A percentile compares a stretch with the other conserved stretches of the same genome.
Conservation (phyloP, 2,797 vertebrate species). For the Cottoperca gobio region DNA sequence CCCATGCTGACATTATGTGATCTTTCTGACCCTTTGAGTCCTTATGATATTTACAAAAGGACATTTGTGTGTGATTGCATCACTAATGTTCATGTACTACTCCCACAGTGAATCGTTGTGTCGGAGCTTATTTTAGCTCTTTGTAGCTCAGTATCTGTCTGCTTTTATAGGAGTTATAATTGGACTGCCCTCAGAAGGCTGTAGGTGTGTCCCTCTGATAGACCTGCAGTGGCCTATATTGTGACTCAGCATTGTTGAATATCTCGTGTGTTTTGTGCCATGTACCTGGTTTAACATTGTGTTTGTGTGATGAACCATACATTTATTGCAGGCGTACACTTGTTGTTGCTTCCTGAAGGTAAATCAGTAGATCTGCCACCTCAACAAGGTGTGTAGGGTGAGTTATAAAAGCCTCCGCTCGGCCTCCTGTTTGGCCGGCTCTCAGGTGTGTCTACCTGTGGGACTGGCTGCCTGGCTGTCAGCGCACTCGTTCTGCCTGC, state of each 20-base stretch:
- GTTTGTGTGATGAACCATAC: background rate
- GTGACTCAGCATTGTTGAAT: background rate
- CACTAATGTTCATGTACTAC: background rate
- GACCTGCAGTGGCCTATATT: background rate
- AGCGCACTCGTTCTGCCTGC: conserved; percentile 41
- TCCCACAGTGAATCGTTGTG: conserved; percentile 8
- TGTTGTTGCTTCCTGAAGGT: background rate
- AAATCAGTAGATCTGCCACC: background rate
- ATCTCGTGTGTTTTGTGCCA: background rate
- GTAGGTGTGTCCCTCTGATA: conserved; percentile 12
- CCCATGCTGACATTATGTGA: background rate
- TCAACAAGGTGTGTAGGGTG: background rate
- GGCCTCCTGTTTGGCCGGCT: conserved; percentile 53
- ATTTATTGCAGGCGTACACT: background rate
- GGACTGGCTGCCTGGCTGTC: conserved; percentile 51
- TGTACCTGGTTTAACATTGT: background rate
- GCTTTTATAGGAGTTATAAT: background rate
- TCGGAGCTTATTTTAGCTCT: background rate
- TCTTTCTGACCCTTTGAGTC: background rate
- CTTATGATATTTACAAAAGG: background rate
- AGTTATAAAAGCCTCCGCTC: background rate
- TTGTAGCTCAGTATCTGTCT: conserved; percentile 15
- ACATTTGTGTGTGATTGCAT: background rate
- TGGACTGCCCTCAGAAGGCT: background rate
- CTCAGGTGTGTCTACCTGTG: conserved; percentile 76